phyloP scores from a whole-genome alignment of 2,113 vertebrate species.

The Tupaia chinensis region DNA sequence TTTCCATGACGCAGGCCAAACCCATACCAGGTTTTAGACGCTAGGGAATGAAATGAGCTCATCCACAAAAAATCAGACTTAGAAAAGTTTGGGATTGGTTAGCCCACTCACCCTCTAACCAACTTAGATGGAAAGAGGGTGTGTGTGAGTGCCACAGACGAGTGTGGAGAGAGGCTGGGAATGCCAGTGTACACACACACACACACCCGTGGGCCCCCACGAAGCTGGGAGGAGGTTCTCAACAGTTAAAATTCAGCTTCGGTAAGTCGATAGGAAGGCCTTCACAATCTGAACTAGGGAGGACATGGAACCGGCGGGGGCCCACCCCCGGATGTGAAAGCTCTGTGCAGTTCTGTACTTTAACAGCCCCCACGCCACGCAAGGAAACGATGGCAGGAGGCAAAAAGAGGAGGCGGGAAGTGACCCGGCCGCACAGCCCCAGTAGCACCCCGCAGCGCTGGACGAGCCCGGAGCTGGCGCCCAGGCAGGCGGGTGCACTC shows the following conservation, averaged over 20 bases:
- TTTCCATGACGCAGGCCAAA: conserved; percentile 77
- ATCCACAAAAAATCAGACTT: conserved; percentile 72
- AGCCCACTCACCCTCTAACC: conserved; percentile 49
- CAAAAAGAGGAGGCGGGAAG: background rate
- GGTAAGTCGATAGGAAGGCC: background rate
- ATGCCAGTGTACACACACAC: background rate
- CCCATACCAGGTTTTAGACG: conserved; percentile 66
- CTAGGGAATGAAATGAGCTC: conserved; percentile 74
- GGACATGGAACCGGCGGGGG: background rate
- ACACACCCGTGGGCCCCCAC: background rate
- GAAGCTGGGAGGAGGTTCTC: background rate
- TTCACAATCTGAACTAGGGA: background rate
- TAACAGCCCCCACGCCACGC: background rate
- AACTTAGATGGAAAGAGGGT: conserved; percentile 21
- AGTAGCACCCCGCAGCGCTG: background rate
- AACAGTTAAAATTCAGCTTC: background rate
- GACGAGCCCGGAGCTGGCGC: background rate
- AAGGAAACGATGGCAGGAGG: background rate
- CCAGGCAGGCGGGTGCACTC: background rate
- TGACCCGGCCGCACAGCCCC: background rate
- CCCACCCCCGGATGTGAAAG: background rate
- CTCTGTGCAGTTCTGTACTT: conserved; percentile 7
- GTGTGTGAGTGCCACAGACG: background rate
- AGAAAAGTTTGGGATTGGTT: conserved; percentile 47
- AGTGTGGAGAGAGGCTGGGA: background rate